These are phyloP conservation scores for Phania funesta DNA, from an alignment of 2,888 invertebrate species.

Conservation along the genomic window DNA sequence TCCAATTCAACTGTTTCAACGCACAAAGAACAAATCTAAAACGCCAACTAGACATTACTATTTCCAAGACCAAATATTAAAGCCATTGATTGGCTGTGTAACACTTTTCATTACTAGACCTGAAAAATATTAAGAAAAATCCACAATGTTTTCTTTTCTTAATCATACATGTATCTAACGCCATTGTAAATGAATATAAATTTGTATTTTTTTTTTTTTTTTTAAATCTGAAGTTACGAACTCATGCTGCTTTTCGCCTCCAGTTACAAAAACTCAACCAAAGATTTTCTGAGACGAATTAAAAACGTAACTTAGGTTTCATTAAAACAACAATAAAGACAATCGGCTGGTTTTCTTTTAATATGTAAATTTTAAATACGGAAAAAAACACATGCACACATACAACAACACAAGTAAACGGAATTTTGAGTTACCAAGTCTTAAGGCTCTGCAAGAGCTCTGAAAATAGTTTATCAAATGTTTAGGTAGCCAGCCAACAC, in stretches of 20 bases:
- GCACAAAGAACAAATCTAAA: neutral
- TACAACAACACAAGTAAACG: neutral
- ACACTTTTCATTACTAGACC: slow-evolving; percentile 33
- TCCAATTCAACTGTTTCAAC: neutral
- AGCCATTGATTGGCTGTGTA: slow-evolving; percentile 28
- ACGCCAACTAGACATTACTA: neutral
- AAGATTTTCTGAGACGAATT: slow-evolving; percentile 46
- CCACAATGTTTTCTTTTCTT: neutral
- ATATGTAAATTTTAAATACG: slow-evolving; percentile 31
- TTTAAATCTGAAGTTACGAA: neutral
- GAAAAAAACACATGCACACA: neutral
- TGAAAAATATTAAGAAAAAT: no score
- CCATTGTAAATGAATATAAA: slow-evolving; percentile 14
- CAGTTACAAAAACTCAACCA: slow-evolving; percentile 1
- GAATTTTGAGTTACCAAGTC: neutral
- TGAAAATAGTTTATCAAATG: slow-evolving; percentile 14
- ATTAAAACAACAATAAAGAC: slow-evolving; percentile 36
- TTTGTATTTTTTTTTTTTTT: neutral
- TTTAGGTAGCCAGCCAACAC: slow-evolving; percentile 52
- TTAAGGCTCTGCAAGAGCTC: slow-evolving; percentile 45
- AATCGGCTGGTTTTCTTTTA: slow-evolving; percentile 37
- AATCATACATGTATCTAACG: neutral
- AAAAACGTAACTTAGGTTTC: slow-evolving; percentile 42
- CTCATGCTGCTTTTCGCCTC: slow-evolving; percentile 53
- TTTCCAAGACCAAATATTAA: neutral